Evolutionary conservation across 2,888 invertebrate genomes (phyloP).

Genomic region (Zelleria hepariella): DNA sequence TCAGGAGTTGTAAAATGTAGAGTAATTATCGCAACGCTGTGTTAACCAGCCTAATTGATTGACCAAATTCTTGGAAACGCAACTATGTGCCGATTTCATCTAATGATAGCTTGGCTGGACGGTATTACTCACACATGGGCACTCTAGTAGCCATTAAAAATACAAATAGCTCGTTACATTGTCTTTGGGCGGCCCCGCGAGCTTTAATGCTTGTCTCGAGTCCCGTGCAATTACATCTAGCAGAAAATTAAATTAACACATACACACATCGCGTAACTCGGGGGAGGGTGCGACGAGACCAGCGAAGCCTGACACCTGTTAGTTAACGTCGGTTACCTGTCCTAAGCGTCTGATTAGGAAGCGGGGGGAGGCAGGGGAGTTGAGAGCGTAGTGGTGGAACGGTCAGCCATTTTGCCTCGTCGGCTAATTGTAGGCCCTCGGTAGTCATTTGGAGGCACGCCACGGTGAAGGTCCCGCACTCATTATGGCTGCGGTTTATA

Average conservation of each 20-base stretch:
- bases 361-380: slow-evolving; percentile 6
- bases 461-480: slow-evolving; percentile 51
- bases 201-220: slow-evolving; percentile 28
- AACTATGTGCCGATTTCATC: not conserved
- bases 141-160: slow-evolving; percentile 29
- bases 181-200: slow-evolving; percentile 37
- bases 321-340: not conserved
- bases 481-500: slow-evolving; percentile 60
- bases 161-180: slow-evolving; percentile 50
- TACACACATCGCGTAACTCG: slow-evolving; percentile 51
- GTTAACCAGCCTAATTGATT: not conserved
- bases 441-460: slow-evolving; percentile 59
- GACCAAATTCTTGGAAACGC: not conserved
- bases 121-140: slow-evolving; percentile 19
- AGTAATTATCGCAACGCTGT: not conserved
- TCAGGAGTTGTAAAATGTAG: not conserved
- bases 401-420: slow-evolving; percentile 67
- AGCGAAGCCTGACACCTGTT: slow-evolving; percentile 25
- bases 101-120: not conserved
- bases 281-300: slow-evolving; percentile 39
- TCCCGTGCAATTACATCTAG: slow-evolving; percentile 57
- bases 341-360: not conserved
- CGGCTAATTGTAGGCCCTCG: slow-evolving; percentile 55
- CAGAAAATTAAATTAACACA: slow-evolving; percentile 71
- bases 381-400: slow-evolving; percentile 21